These are phyloP conservation scores for Thera britannica DNA, from an alignment of 2,888 invertebrate species.

Conservation along the genomic window DNA sequence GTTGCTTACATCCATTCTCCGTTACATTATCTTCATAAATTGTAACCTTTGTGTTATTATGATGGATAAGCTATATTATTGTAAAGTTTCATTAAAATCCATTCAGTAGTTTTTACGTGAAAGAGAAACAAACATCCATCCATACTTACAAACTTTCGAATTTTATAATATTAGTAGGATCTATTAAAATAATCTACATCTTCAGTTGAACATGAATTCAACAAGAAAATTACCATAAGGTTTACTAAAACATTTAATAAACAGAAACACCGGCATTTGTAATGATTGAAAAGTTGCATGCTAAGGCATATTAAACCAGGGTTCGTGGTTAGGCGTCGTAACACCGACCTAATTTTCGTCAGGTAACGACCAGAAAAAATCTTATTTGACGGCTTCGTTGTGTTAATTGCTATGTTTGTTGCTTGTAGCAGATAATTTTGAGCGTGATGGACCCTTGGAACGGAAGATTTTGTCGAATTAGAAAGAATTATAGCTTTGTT, in stretches of 20 bases:
- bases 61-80: too few species aligned
- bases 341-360: conserved; percentile 69
- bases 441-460: conserved; percentile 20
- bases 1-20: too few species aligned
- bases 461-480: conserved; percentile 19
- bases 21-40: too few species aligned
- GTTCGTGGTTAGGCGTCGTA: conserved; percentile 63
- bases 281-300: conserved; percentile 78
- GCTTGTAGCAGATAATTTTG: conserved; percentile 34
- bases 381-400: conserved; percentile 57
- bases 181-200: too few species aligned
- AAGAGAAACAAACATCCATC: too few species aligned
- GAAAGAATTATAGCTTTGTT: background rate
- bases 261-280: conserved; percentile 30
- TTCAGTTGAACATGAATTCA: background rate
- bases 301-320: conserved; percentile 62
- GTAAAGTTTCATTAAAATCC: too few species aligned
- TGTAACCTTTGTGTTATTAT: too few species aligned
- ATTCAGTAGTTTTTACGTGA: too few species aligned
- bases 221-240: conserved; percentile 18
- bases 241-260: conserved; percentile 18
- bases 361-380: conserved; percentile 64
- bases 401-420: conserved; percentile 53
- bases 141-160: too few species aligned
- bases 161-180: too few species aligned